Conservation (phyloP, 2,888 invertebrate genomes). For the Andrena marginata region DNA sequence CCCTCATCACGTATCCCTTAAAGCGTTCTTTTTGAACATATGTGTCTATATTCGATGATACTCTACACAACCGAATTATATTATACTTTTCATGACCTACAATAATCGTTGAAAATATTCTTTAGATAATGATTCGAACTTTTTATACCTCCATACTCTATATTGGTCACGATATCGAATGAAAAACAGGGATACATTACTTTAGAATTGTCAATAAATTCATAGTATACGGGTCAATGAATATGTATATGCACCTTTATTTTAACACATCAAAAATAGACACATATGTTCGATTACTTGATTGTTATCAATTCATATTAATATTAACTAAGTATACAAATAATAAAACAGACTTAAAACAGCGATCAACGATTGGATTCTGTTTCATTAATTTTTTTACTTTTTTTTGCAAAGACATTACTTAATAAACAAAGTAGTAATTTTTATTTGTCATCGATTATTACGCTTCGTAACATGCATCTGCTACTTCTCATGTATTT, state of each 20-base stretch:
- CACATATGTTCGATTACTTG: constrained; percentile 50
- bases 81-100: constrained; percentile 8
- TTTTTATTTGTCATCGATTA: constrained; percentile 8
- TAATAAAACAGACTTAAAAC: constrained; percentile 41
- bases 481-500: background rate
- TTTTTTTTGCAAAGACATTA: background rate
- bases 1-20: constrained; percentile 63
- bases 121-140: background rate
- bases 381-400: constrained; percentile 45
- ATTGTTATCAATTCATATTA: constrained; percentile 43
- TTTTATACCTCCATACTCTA: background rate
- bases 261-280: constrained; percentile 28
- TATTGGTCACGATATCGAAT: constrained; percentile 2
- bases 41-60: constrained; percentile 45
- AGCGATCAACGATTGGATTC: constrained; percentile 23
- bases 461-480: background rate
- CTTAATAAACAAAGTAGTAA: constrained; percentile 6
- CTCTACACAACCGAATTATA: constrained; percentile 5
- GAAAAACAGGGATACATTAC: background rate
- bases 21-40: constrained; percentile 39
- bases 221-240: background rate
- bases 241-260: background rate
- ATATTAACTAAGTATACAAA: constrained; percentile 34
- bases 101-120: background rate
- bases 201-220: background rate